Conservation (phyloP, 2,888 invertebrate species). For the Eremobia ochroleuca region DNA sequence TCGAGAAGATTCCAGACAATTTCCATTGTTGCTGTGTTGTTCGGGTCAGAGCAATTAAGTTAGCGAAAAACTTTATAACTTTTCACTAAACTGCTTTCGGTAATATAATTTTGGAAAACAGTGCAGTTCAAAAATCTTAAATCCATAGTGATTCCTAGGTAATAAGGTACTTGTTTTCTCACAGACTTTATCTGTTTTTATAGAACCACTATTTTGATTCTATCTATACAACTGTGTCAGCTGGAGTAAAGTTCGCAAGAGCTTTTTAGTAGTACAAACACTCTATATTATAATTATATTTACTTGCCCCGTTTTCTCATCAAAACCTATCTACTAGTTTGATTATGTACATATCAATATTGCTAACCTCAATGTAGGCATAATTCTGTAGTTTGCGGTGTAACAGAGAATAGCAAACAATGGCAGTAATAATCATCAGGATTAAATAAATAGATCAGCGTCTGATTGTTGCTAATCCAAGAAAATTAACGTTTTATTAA, state of each 20-base stretch:
- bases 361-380: not conserved
- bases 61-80: not conserved
- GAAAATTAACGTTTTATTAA: conserved; percentile 1
- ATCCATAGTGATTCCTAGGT: not conserved
- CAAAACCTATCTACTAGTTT: not conserved
- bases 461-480: not conserved
- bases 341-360: not conserved
- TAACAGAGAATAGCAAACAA: not conserved
- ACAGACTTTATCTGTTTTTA: not conserved
- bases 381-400: not conserved
- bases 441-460: not conserved
- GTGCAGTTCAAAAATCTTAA: too few relatives aligned
- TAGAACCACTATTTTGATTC: too few relatives aligned
- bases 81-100: not conserved
- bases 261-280: not conserved
- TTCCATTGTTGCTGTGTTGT: not conserved
- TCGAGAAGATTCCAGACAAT: not conserved
- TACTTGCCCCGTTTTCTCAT: not conserved
- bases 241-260: not conserved
- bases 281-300: not conserved
- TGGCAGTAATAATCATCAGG: not conserved
- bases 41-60: not conserved
- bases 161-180: not conserved
- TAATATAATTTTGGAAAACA: not conserved
- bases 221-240: too few relatives aligned